A percentile compares a stretch with the other conserved stretches of the same genome.
These are phyloP conservation scores for Pogonophryne albipinna DNA, from an alignment of 2,797 vertebrate genomes.

Conservation along the genomic window DNA sequence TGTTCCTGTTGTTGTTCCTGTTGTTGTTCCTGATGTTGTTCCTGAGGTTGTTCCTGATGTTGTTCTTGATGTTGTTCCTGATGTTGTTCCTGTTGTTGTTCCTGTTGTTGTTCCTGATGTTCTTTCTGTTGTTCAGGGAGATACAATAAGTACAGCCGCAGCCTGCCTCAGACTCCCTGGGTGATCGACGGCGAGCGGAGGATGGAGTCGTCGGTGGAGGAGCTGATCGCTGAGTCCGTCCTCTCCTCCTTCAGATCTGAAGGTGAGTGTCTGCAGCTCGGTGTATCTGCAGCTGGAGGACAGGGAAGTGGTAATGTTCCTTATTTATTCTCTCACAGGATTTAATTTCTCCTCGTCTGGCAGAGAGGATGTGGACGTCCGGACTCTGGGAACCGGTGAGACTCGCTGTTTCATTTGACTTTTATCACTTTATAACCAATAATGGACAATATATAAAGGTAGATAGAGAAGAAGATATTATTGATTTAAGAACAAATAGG, in stretches of 20 bases:
- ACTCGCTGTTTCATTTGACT: not conserved
- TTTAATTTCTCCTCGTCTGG: constrained; percentile 99
- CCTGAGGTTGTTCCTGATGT: too few relatives aligned
- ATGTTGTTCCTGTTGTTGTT: too few relatives aligned
- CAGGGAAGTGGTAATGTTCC: too few relatives aligned
- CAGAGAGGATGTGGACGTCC: constrained; percentile 97
- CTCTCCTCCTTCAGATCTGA: constrained; percentile 89
- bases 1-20: too few relatives aligned
- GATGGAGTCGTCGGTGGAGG: constrained; percentile 98
- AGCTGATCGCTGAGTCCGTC: constrained; percentile 92
- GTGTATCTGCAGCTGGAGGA: too few relatives aligned
- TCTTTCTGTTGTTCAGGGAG: constrained; percentile 83
- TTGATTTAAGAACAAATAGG: too few relatives aligned
- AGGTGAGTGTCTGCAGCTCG: constrained; percentile 79
- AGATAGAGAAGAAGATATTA: too few relatives aligned
- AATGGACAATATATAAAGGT: too few relatives aligned
- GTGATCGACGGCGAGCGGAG: constrained; percentile 97
- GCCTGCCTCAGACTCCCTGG: constrained; percentile 98
- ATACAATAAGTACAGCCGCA: constrained; percentile 97
- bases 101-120: not conserved
- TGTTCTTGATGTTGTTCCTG: too few relatives aligned
- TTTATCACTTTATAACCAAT: too few relatives aligned
- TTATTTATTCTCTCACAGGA: constrained; percentile 75
- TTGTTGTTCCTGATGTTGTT: too few relatives aligned
- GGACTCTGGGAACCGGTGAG: constrained; percentile 95